phyloP scores from a whole-genome alignment of 2,797 vertebrate genomes.

The Hybognathus amarus region DNA sequence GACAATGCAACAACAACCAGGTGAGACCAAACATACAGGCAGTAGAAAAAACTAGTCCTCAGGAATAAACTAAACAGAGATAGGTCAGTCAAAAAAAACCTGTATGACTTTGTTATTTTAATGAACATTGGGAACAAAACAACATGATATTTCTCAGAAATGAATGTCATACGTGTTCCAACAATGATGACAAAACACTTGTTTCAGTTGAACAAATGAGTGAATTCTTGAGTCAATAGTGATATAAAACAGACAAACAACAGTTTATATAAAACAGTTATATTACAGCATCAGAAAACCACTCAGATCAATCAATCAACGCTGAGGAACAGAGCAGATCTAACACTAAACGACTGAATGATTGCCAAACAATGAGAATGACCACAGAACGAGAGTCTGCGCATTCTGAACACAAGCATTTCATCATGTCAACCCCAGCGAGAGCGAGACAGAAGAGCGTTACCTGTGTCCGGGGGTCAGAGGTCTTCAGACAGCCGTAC shows the following conservation, averaged over 20 bases:
- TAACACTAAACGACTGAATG: background rate
- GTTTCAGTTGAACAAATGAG: background rate
- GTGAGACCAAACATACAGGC: background rate
- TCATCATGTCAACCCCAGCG: slow-evolving; percentile 63
- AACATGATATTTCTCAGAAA: background rate
- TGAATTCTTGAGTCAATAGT: background rate
- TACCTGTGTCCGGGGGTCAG: slow-evolving; percentile 76
- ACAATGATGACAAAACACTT: background rate
- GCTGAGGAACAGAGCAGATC: background rate
- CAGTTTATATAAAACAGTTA: too few species aligned
- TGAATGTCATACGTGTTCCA: background rate
- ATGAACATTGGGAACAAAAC: background rate
- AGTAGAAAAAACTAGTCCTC: background rate
- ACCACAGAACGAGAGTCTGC: slow-evolving; percentile 81
- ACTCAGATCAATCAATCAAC: background rate
- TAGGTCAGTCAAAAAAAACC: background rate
- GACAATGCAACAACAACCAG: background rate
- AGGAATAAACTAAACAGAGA: background rate
- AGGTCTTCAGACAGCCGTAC: slow-evolving; percentile 69
- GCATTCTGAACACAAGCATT: slow-evolving; percentile 77
- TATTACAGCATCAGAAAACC: background rate
- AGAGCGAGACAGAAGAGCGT: slow-evolving; percentile 73
- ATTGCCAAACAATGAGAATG: slow-evolving; percentile 86
- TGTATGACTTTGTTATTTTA: background rate
- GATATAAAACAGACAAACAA: background rate